phyloP scores from a whole-genome alignment of 2,888 invertebrate genomes.

The Lithophane socia region DNA sequence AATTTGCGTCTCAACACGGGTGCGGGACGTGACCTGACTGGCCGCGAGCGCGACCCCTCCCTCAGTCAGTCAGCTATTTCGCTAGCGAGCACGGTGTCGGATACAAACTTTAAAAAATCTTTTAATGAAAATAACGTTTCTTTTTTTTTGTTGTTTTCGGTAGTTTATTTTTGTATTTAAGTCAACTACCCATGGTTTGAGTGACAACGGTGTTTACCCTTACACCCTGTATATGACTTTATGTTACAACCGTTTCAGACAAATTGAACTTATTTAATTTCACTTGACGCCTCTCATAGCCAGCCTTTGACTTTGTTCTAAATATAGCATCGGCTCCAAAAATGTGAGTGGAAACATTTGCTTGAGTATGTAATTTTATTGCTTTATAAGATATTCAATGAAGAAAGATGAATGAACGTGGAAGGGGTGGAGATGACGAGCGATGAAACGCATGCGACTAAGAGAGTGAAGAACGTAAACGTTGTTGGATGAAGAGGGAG shows the following conservation, averaged over 20 bases:
- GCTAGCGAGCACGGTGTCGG: no score
- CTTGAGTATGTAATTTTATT: conserved; percentile 24
- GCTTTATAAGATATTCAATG: conserved; percentile 20
- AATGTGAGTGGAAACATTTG: conserved; percentile 3
- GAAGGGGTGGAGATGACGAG: neutral
- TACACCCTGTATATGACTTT: neutral
- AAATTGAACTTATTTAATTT: conserved; percentile 16
- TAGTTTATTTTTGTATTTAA: no score
- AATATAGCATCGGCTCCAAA: conserved; percentile 22
- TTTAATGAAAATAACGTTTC: no score
- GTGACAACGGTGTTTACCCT: no score
- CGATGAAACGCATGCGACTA: neutral
- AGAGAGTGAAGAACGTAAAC: neutral
- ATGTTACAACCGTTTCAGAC: conserved; percentile 5
- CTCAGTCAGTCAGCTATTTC: no score
- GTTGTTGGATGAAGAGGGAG: neutral
- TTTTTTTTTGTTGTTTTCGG: no score
- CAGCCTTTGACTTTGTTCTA: conserved; percentile 7
- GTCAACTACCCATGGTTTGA: no score
- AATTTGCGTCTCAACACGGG: no score
- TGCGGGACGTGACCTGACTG: no score
- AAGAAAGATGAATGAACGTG: conserved; percentile 14
- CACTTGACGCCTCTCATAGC: conserved; percentile 8
- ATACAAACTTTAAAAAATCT: no score
- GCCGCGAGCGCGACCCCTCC: no score